Evolutionary conservation across 2,113 vertebrate genomes (phyloP), one percentile per base, ranked within the genome.

Genomic region (Uria lomvia): DNA sequence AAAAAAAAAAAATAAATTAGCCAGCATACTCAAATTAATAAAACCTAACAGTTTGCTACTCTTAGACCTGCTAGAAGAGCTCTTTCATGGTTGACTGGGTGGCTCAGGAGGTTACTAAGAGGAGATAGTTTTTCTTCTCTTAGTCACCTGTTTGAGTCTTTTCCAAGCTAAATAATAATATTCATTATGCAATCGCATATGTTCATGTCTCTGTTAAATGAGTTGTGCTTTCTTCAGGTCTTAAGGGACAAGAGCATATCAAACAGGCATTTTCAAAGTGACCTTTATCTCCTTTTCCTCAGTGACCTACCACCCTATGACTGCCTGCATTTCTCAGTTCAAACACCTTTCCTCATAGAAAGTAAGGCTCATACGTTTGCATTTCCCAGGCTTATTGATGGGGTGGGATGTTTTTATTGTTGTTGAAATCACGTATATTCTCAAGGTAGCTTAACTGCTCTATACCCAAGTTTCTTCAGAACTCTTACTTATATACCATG

Each of bases 251-350:
- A 81, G 47, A 84, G 27, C 49, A 40, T 96, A 96, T 96, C 97
- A 95, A 94, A 88, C 83, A 95, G 56, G 60, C 32, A 5, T 92
- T 96, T 97, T 96, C 95, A 96, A 95, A 96, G 95, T 96, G 97
- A 97, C 95, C 97, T 92, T 96, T 96, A 94, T 94, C 86, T 96
- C 76, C 92, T 94, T 95, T 89, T 91, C 92, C 91, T 94, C 65
- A 29, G 94, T 72, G 95, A 94, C 92, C 94, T 96, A 62, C 92
- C 91, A 96, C 96, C 95, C 92, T 81, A 78, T 74, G 92, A 65
- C 76, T 91, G 86, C 94, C 87, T 94, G 88, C 32, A 14, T 84
- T 95, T 84, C 71, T 91, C 60, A 75, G 80, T 94, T 96, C 94
- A 94, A 92, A 94, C 82, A 91, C 42, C 56, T 78, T 92, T 89